Base-by-base conservation (phyloP, 2,797 vertebrate genomes). In the Notolabrus celidotus region DNA sequence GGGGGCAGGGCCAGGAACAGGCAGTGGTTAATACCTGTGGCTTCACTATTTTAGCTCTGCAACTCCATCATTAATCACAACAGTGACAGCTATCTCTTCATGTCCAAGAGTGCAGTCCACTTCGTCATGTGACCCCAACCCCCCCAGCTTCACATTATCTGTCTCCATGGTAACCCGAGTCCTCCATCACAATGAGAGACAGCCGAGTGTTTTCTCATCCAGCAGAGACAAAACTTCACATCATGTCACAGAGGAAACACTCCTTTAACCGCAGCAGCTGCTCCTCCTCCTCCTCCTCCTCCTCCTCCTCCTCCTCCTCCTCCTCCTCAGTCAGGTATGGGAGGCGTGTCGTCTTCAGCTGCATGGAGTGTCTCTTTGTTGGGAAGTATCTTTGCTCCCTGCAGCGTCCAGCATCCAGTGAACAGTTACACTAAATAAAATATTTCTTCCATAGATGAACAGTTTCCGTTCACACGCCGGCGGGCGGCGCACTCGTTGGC, bases 361-460 rank as follows among this genome's bases (percentile, higher is more conserved):
- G 29, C 29, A 31, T n/a, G 29, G 29, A 31, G 5, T 16, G 14
- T 39, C 38, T 39, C 38, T 39, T 39, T 39, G 5, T 14, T 46
- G 6, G 46, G 19, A 23, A 17, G 15, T 39, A 23, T 23, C 8
- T 43, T 14, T 45, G 43, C 3, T n/a, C 41, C 19, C 43, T 45
- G 43, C 20, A 22, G 43, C 19, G 22, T 81, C 78, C 63, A 73
- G 78, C 67, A 85, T 91, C 84, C 87, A 90, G 89, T 90, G 86
- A 88, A 82, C 73, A 60, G 45, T 74, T 71, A 71, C 66, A 68
- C 65, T 66, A 74, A 84, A 80, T 54, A 77, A 53, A 54, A 56
- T 25, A 65, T 66, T 33, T 71, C 41, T 46, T 53, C 50, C 64
- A 74, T 64, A 49, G 58, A 85, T 11, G 76, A 76, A 15, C 25